Evolutionary conservation across 2,888 invertebrate species (phyloP), one percentile per base, ranked within the genome.

Genomic region (Tuberolachnus salignus): DNA sequence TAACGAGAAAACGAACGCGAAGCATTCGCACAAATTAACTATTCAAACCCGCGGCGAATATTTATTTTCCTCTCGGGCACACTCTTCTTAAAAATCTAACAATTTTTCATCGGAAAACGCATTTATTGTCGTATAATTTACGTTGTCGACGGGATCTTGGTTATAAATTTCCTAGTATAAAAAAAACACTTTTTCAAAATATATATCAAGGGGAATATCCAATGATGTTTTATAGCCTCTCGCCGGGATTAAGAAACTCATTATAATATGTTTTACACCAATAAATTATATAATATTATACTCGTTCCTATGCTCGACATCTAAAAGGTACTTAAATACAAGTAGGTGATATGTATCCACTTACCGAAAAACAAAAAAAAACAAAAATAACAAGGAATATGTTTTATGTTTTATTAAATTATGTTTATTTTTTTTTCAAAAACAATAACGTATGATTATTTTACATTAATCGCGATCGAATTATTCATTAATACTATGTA

Each of bases 1-100:
- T 73, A 73, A 73, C 73, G 73, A 73, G 73, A 51, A 63, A 73
- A 73, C 73, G 21, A 73, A 73, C 73, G 21, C 11, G 51, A 72
- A 59, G 26, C 59, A 72, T 72, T 72, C 49, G 59, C 61, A 14
- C 42, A 73, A 73, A 73, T 73, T 73, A 73, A 63, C 73, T 42
- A 73, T 73, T 63, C 51, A 73, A 63, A 61, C 42, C 51, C 61
- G 34, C 3, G 34, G 34, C 34, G 63, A 21, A 73, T 73, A 73
- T 42, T 61, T n/a, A n/a, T 10, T 51, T 73, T 8, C 21, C 21
- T 16, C 11, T 46, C 46, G 19, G 46, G 26, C 11, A 46, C 46
- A 19, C 59, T 46, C 34, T 73, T 63, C 14, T 3, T 26, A 71
- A 71, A 72, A 72, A 63, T 21, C 42, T 16, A 42, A 63, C 61